Conservation (phyloP, 2,113 vertebrate species). For the Pseudonaja textilis region DNA sequence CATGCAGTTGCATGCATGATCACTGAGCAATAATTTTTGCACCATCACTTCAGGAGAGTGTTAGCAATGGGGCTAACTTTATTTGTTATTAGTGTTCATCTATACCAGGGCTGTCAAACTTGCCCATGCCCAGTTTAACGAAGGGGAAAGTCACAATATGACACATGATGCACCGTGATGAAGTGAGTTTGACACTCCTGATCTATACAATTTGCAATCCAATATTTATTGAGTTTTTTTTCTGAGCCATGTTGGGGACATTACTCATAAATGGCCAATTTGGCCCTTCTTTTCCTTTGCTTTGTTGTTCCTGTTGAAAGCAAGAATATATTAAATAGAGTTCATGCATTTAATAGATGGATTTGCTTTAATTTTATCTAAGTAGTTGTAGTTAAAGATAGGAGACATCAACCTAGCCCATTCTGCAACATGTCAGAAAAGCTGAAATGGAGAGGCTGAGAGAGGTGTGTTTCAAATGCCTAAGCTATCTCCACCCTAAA, state of each 20-base stretch:
- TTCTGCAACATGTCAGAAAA: neutral
- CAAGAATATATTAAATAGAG: neutral
- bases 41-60: neutral
- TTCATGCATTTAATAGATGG: neutral
- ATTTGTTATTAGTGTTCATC: neutral
- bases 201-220: neutral
- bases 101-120: neutral
- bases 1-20: neutral
- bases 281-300: neutral
- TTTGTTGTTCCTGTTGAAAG: neutral
- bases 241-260: neutral
- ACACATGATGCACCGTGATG: no score
- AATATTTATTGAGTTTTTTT: neutral
- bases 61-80: neutral
- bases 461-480: neutral
- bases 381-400: neutral
- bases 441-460: neutral
- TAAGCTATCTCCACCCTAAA: neutral
- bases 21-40: neutral
- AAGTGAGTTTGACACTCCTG: no score
- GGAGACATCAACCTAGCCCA: neutral
- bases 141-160: no score
- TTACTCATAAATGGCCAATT: neutral
- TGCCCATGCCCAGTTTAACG: no score
- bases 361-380: neutral